Percentiles rank a stretch among this genome's conserved stretches.
These are phyloP conservation scores for Pseudochirops corinnae DNA, from an alignment of 2,797 vertebrate species.

Conservation along the genomic window DNA sequence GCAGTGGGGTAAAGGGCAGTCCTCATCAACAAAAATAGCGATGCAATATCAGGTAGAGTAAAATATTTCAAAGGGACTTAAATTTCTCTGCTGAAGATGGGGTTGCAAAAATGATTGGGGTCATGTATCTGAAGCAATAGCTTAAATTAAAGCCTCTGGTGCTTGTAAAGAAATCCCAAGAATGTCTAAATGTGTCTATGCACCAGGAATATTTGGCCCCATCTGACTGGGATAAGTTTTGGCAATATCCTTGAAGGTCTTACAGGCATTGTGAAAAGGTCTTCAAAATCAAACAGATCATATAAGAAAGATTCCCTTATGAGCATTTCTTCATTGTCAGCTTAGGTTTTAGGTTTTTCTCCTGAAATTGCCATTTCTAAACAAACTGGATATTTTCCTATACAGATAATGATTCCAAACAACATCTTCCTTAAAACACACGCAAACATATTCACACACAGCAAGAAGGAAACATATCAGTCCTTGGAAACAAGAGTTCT, in stretches of 20 bases:
- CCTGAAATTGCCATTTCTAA: neutral
- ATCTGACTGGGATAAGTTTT: neutral
- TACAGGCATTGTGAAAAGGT: neutral
- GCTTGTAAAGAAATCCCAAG: neutral
- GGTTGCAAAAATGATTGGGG: neutral
- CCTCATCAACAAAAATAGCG: neutral
- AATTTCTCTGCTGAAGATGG: neutral
- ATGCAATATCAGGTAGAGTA: neutral
- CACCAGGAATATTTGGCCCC: no score
- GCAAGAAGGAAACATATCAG: neutral
- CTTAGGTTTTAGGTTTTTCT: neutral
- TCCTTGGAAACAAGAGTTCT: neutral
- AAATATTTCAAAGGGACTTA: neutral
- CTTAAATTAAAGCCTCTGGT: neutral
- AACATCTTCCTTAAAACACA: neutral
- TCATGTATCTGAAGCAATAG: neutral
- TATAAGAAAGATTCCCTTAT: neutral
- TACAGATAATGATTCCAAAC: neutral
- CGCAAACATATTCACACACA: neutral
- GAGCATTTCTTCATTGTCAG: neutral
- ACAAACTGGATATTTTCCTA: neutral
- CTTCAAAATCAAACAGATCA: accelerated
- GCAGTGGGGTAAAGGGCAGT: neutral
- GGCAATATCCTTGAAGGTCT: neutral
- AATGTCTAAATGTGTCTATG: neutral